Evolutionary conservation across 2,888 invertebrate genomes (phyloP).

Genomic region (Eupithecia vulgata): DNA sequence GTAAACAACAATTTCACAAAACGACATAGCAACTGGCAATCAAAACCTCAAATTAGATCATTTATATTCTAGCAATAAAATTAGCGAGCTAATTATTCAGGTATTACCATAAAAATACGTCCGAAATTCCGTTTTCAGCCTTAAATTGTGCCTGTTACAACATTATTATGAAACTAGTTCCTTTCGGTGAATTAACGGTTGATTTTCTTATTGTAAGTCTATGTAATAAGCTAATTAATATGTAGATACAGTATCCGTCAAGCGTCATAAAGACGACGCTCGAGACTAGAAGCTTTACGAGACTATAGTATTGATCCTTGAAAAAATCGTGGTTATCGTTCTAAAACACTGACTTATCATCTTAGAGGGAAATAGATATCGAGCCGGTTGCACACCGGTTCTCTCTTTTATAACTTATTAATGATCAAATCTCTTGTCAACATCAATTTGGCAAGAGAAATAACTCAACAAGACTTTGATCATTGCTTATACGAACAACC

Average conservation of each 20-base stretch:
- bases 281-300: too few species aligned
- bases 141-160: slow-evolving; percentile 23
- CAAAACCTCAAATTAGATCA: slow-evolving; percentile 23
- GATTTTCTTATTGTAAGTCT: neutral
- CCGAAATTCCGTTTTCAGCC: slow-evolving; percentile 25
- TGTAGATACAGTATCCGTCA: neutral
- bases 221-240: neutral
- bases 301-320: too few species aligned
- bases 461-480: neutral
- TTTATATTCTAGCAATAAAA: slow-evolving; percentile 30
- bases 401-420: neutral
- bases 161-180: slow-evolving; percentile 23
- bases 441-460: neutral
- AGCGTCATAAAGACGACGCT: neutral
- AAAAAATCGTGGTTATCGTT: too few species aligned
- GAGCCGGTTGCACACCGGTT: too few species aligned
- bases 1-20: neutral
- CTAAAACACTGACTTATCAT: too few species aligned
- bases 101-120: slow-evolving; percentile 30
- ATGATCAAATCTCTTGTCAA: neutral
- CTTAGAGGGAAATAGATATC: too few species aligned
- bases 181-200: slow-evolving; percentile 9
- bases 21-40: slow-evolving; percentile 15
- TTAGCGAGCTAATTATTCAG: slow-evolving; percentile 29
- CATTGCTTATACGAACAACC: neutral